Evolutionary conservation across 1,140 invertebrate genomes (phyloP).

Genomic region (Drosophila bipectinata): DNA sequence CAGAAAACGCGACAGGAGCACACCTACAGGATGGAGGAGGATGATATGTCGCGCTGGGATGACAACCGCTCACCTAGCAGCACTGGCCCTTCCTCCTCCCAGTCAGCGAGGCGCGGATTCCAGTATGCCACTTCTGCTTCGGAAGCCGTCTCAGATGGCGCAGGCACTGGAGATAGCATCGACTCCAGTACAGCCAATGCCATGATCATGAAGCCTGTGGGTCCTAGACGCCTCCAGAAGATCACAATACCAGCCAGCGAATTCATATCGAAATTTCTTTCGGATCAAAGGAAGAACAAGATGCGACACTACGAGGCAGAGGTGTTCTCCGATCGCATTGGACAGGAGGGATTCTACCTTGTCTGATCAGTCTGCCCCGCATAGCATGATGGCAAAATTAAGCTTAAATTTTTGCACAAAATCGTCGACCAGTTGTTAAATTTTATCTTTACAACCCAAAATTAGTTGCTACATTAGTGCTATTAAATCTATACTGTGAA

Average conservation of each 20-base stretch:
- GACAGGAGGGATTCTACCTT: neutral
- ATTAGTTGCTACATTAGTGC: neutral
- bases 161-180: neutral
- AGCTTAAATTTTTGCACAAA: neutral
- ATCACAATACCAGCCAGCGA: neutral
- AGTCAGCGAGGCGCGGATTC: neutral
- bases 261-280: slow-evolving; percentile 9
- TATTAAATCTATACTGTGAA: neutral
- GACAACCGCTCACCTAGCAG: neutral
- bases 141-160: neutral
- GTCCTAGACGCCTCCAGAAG: slow-evolving; percentile 9
- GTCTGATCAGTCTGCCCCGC: neutral
- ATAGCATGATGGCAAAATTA: neutral
- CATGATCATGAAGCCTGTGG: neutral
- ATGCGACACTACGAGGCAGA: slow-evolving; percentile 11
- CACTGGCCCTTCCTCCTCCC: no score
- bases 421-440: neutral
- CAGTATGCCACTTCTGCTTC: neutral
- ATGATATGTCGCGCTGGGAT: neutral
- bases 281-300: slow-evolving; percentile 8
- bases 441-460: neutral
- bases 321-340: neutral
- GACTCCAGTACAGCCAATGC: neutral
- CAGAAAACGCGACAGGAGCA: neutral
- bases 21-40: neutral